Evolutionary conservation across 2,888 invertebrate genomes (phyloP).

Genomic region (Pandemis heparana): DNA sequence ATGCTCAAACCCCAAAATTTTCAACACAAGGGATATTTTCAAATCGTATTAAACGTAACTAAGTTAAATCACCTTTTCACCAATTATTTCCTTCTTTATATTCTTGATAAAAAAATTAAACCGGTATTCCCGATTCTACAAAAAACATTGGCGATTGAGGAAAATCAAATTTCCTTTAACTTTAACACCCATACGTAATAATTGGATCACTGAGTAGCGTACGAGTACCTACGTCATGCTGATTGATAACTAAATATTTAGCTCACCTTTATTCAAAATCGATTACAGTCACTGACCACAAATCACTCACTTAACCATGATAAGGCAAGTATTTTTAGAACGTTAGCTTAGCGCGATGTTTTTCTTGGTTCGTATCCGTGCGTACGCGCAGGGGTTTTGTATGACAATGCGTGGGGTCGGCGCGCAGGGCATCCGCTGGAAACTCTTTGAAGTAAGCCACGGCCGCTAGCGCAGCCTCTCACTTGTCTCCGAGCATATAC

Average conservation of each 20-base stretch:
- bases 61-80: too few relatives aligned
- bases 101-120: too few relatives aligned
- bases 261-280: conserved; percentile 6
- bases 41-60: too few relatives aligned
- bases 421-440: conserved; percentile 65
- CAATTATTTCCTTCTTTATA: too few relatives aligned
- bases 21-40: too few relatives aligned
- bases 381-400: conserved; percentile 61
- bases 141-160: too few relatives aligned
- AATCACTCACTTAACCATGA: conserved; percentile 16
- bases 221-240: background rate
- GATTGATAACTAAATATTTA: background rate
- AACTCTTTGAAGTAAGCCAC: conserved; percentile 63
- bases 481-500: conserved; percentile 57
- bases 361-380: conserved; percentile 48
- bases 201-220: too few relatives aligned
- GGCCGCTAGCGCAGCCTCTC: conserved; percentile 77
- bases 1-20: too few relatives aligned
- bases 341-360: conserved; percentile 16
- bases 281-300: conserved; percentile 12
- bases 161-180: too few relatives aligned
- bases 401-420: conserved; percentile 76
- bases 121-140: too few relatives aligned
- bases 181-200: too few relatives aligned
- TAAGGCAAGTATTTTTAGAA: background rate